Conservation (phyloP, 2,888 invertebrate genomes). For the Strigamia transsilvanica region DNA sequence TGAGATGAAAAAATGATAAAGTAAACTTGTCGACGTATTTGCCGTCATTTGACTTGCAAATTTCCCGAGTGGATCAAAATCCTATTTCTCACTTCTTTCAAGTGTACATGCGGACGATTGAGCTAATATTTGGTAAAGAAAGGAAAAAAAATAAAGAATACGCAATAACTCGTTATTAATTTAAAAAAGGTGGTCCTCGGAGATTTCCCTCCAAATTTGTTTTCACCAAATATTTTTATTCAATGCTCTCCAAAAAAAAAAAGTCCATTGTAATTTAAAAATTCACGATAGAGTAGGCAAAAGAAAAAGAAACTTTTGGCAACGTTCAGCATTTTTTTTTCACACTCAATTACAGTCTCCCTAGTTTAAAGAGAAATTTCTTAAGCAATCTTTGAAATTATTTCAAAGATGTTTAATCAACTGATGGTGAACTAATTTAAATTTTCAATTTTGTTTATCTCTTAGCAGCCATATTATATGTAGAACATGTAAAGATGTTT, state of each 20-base stretch:
- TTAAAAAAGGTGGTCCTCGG: not conserved
- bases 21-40: constrained; percentile 22
- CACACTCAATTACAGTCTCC: too few relatives aligned
- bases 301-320: too few relatives aligned
- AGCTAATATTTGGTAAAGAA: constrained; percentile 5
- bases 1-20: constrained; percentile 35
- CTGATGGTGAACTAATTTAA: too few relatives aligned
- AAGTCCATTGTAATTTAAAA: too few relatives aligned
- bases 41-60: constrained; percentile 21
- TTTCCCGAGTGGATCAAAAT: constrained; percentile 38
- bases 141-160: not conserved
- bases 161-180: not conserved
- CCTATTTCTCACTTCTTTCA: constrained; percentile 7
- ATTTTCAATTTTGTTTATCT: too few relatives aligned
- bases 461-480: too few relatives aligned
- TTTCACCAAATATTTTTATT: not conserved
- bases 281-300: too few relatives aligned
- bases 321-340: too few relatives aligned
- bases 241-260: not conserved
- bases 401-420: too few relatives aligned
- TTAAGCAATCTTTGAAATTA: too few relatives aligned
- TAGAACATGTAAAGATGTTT: too few relatives aligned
- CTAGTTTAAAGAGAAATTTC: too few relatives aligned
- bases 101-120: constrained; percentile 2
- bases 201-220: not conserved